phyloP scores from a whole-genome alignment of 2,888 invertebrate species.

The Tetrapedia diversipes region DNA sequence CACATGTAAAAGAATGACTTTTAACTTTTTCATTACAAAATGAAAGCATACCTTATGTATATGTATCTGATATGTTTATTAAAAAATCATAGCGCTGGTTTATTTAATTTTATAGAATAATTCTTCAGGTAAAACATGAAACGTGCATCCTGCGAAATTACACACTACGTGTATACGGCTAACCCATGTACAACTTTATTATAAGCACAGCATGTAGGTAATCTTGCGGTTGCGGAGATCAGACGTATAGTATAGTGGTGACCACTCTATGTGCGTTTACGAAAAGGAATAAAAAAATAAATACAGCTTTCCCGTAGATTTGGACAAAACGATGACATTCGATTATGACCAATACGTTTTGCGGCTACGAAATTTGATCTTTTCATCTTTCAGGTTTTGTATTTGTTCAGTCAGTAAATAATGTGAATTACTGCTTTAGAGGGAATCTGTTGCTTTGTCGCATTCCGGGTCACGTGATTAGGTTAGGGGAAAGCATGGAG shows the following conservation, averaged over 20 bases:
- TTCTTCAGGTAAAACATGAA: background rate
- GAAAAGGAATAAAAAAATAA: too few relatives aligned
- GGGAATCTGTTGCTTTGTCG: constrained; percentile 23
- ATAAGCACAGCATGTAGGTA: constrained; percentile 20
- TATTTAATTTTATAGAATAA: constrained; percentile 19
- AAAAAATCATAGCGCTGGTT: background rate
- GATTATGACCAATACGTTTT: too few relatives aligned
- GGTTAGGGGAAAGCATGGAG: background rate
- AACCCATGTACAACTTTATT: constrained; percentile 8
- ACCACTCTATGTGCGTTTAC: background rate
- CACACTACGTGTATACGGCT: background rate
- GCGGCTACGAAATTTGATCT: background rate
- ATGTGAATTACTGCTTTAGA: constrained; percentile 19
- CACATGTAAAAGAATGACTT: too few relatives aligned
- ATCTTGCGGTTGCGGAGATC: constrained; percentile 23
- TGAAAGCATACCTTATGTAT: background rate
- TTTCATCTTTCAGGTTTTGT: background rate
- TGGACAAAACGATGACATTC: too few relatives aligned
- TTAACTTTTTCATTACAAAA: background rate
- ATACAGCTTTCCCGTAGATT: too few relatives aligned
- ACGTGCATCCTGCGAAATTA: constrained; percentile 29
- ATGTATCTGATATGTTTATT: constrained; percentile 3
- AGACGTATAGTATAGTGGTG: background rate
- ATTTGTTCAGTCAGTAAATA: background rate
- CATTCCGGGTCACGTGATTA: constrained; percentile 29